Percentiles rank a stretch among this genome's conserved stretches.
Evolutionary conservation across 2,888 invertebrate genomes (phyloP).

Genomic region (Acleris sparsana): DNA sequence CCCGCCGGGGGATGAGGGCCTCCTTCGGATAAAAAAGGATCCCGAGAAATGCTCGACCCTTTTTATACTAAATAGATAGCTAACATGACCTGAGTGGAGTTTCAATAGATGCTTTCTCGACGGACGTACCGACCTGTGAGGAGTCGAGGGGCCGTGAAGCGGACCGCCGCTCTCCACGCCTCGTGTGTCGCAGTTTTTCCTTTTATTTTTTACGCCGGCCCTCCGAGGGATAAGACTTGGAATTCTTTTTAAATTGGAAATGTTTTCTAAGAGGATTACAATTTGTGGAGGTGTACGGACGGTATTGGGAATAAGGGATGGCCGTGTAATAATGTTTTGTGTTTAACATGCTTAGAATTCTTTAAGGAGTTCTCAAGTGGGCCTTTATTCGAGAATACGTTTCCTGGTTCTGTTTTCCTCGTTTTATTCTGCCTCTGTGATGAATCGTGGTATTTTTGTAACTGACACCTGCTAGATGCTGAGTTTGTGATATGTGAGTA

Average conservation of each 20-base stretch:
- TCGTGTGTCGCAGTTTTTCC: slow-evolving; percentile 77
- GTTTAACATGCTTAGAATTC: slow-evolving; percentile 63
- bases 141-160: slow-evolving; percentile 72
- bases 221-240: slow-evolving; percentile 78
- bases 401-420: slow-evolving; percentile 24
- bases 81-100: slow-evolving; percentile 83
- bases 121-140: slow-evolving; percentile 81
- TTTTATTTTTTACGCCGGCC: slow-evolving; percentile 82
- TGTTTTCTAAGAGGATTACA: slow-evolving; percentile 84
- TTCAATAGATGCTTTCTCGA: slow-evolving; percentile 83
- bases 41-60: slow-evolving; percentile 80
- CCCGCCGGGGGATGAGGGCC: slow-evolving; percentile 52
- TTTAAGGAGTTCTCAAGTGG: slow-evolving; percentile 53
- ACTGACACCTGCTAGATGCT: neutral
- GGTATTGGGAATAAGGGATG: slow-evolving; percentile 69
- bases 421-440: slow-evolving; percentile 2
- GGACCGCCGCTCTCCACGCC: slow-evolving; percentile 48
- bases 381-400: slow-evolving; percentile 40
- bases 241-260: slow-evolving; percentile 84
- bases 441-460: neutral
- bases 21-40: slow-evolving; percentile 79
- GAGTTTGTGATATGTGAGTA: neutral
- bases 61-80: slow-evolving; percentile 84
- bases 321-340: slow-evolving; percentile 64
- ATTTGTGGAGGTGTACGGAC: slow-evolving; percentile 78